Evolutionary conservation across 2,888 invertebrate species (phyloP).

Genomic region (Tenthredo notha): DNA sequence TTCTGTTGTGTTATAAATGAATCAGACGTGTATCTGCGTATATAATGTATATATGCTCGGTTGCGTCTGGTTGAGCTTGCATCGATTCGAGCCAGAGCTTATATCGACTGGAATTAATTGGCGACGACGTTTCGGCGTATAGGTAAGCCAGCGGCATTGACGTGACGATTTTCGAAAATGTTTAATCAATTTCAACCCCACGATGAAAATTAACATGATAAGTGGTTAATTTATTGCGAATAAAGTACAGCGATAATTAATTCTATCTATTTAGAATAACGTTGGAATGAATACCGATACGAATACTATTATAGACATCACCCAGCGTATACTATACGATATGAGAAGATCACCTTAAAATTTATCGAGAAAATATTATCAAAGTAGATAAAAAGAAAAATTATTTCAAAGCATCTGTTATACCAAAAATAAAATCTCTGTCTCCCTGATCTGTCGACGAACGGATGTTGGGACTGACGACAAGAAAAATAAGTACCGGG

Average conservation of each 20-base stretch:
- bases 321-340: too few relatives aligned
- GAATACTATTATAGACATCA: too few relatives aligned
- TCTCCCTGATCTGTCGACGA: neutral
- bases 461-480: neutral
- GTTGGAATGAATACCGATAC: too few relatives aligned
- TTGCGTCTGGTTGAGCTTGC: neutral
- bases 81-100: constrained; percentile 3
- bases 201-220: neutral
- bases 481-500: neutral
- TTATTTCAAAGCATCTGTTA: neutral
- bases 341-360: too few relatives aligned
- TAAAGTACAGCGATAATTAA: neutral
- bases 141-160: neutral
- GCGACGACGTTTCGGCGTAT: neutral
- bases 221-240: neutral
- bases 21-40: neutral
- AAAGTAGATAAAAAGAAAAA: too few relatives aligned
- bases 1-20: neutral
- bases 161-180: constrained; percentile 1
- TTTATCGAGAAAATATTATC: too few relatives aligned
- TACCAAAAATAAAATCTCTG: neutral
- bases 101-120: constrained; percentile 27
- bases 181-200: neutral
- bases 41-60: neutral
- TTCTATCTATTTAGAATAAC: too few relatives aligned